Evolutionary conservation across 92 coral and sea anemone species (phyloP), one percentile per base, ranked within the genome.

Genomic region (Epizoanthus stellaris): DNA sequence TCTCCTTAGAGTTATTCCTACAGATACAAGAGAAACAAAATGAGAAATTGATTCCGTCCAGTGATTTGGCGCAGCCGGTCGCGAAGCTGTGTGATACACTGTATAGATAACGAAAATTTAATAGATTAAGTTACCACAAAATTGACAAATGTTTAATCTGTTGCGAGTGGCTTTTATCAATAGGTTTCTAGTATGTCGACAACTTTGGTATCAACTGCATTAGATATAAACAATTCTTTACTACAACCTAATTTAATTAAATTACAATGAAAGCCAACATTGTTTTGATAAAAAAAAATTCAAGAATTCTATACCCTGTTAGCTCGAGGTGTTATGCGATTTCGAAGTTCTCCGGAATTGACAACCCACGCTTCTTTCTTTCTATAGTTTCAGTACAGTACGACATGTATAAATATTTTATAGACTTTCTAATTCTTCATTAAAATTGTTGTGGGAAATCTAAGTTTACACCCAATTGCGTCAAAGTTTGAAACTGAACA

Each of bases 141-240:
- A 49, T 49, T 49, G 54, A 49, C 54, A 79, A 62, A 79, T 42
- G 45, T 63, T 79, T 12, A 43, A 79, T 40, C 59, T 19, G 25
- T 43, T 40, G 2, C 59, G 12, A 62, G 56, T 42, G 39, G 58
- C 16, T 17, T 76, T 52, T 58, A 59, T 59, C 69, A 36, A 70
- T 36, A 57, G 3, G 52, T 21, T 49, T 14, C 60, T n/a, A 63
- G 71, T 79, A 62, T 63, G 65, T 62, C 83, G 65, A 79, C 19
- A 79, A 40, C 15, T 62, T 70, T 65, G 58, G 83, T 79, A 79
- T 79, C 71, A 64, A 79, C 83, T 79, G 72, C 71, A 63, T 79
- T 61, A 79, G 83, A 61, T 79, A 79, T 63, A 62, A 79, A 79
- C 83, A 79, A 79, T 79, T 79, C 83, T 79, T 79, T 79, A 79